These are phyloP conservation scores for Campoletis raptor DNA, from an alignment of 2,888 invertebrate species.

Conservation along the genomic window DNA sequence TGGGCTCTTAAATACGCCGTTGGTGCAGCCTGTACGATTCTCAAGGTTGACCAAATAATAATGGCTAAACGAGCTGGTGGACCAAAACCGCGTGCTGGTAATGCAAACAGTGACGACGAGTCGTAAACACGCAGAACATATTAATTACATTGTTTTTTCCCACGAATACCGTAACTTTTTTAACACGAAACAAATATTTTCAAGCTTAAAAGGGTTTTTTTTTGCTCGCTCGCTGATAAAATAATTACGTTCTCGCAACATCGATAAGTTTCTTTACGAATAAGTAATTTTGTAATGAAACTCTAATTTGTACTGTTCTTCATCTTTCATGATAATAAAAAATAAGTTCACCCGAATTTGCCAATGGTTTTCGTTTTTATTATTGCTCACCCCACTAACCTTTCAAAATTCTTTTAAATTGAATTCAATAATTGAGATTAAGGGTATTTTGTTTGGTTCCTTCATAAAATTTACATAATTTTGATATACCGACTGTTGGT, in stretches of 20 bases:
- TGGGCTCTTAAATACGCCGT: conserved; percentile 99
- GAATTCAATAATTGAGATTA: not conserved
- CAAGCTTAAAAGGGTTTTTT: conserved; percentile 35
- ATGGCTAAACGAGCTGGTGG: conserved; percentile 99
- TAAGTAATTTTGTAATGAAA: conserved; percentile 42
- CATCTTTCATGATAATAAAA: conserved; percentile 64
- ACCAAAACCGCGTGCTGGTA: conserved; percentile 91
- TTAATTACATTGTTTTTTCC: conserved; percentile 1
- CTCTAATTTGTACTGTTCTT: conserved; percentile 54
- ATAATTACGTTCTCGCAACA: conserved; percentile 19
- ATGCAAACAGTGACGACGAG: conserved; percentile 91
- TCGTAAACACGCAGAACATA: conserved; percentile 66
- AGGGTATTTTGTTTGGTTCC: not conserved
- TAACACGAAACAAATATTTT: conserved; percentile 40
- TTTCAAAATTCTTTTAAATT: not conserved
- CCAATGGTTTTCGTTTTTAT: not conserved
- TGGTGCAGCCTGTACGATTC: conserved; percentile 95
- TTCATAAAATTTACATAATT: not conserved
- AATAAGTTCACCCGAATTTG: conserved; percentile 49
- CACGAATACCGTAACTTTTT: conserved; percentile 38
- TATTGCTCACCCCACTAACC: no score
- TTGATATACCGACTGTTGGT: not conserved
- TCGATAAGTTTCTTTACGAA: conserved; percentile 41
- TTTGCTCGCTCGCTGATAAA: conserved; percentile 32
- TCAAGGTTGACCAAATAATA: conserved; percentile 98